Base-by-base conservation (phyloP, 1,140 invertebrate genomes). In the Streblospio benedicti region DNA sequence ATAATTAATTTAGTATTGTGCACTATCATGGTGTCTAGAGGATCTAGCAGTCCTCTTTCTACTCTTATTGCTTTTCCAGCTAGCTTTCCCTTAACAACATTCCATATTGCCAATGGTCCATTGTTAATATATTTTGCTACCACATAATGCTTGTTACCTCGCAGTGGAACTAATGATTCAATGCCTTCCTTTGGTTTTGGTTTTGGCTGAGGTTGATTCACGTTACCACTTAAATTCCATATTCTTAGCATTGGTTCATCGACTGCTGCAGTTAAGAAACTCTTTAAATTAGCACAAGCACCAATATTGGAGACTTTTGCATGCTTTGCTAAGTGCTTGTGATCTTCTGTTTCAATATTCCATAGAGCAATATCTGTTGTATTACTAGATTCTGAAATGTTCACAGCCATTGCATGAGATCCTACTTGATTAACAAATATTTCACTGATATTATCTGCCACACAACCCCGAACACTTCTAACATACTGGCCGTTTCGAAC, bases 291-390 rank as follows among this genome's bases (percentile, higher is more conserved):
- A 4, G 62, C 55, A 56, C 70, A 72, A 1, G 69, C 73, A 1
- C 66, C 60, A 25, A 73, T 60, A n/a, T 63, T 62, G 41, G 68
- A 67, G 14, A 71, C 64, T 1, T 67, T 64, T 25, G 71, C 64
- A 56, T 76, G 75, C n/a, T 59, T 60, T 12, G 71, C 75, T 27
- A 76, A 59, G 64, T 77, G 75, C 61, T 76, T 77, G 60, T 76
- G 75, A 43, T 76, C 73, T 60, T 76, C 73, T 1, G 75, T 76
- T 66, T 76, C 75, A 27, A 77, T 55, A 56, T 77, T 77, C 73
- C 73, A 77, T 0, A 74, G 58, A n/a, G 70, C 69, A 20, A 77
- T 68, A 61, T 76, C 68, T 6, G 74, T 71, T 16, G 65, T 67
- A 41, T 68, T 66, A 43, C 66, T 73, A 9, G 66, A 54, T 28